Evolutionary conservation across 2,797 vertebrate genomes (phyloP).

Genomic region (Squalus acanthias): DNA sequence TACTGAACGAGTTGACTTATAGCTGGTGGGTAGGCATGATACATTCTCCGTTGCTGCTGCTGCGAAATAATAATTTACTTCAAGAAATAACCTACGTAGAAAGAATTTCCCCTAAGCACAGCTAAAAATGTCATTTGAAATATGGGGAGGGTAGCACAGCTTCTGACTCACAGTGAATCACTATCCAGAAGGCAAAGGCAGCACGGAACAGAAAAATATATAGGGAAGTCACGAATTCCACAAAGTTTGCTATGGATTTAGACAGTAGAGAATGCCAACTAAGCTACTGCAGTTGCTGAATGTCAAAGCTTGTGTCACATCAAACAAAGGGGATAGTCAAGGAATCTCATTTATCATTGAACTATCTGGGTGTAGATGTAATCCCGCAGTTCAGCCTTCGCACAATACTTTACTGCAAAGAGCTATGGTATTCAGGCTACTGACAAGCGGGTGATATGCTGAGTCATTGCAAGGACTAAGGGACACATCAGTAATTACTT

Average conservation of each 20-base stretch:
- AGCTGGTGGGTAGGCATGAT: neutral
- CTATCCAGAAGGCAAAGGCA: neutral
- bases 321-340: neutral
- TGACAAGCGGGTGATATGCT: neutral
- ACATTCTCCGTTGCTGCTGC: neutral
- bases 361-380: neutral
- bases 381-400: neutral
- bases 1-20: neutral
- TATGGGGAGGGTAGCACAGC: neutral
- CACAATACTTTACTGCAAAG: neutral
- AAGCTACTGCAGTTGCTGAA: neutral
- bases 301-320: neutral
- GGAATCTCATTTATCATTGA: neutral
- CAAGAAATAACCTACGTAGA: neutral
- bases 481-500: neutral
- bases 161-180: slow-evolving; percentile 29
- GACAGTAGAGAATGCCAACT: neutral
- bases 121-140: slow-evolving; percentile 10
- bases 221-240: neutral
- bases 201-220: neutral
- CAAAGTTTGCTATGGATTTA: neutral
- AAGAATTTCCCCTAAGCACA: neutral
- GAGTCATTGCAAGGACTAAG: neutral
- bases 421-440: neutral
- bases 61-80: neutral